Evolutionary conservation across 2,113 vertebrate genomes (phyloP), one percentile per base, ranked within the genome.

Genomic region (Oncorhynchus keta): DNA sequence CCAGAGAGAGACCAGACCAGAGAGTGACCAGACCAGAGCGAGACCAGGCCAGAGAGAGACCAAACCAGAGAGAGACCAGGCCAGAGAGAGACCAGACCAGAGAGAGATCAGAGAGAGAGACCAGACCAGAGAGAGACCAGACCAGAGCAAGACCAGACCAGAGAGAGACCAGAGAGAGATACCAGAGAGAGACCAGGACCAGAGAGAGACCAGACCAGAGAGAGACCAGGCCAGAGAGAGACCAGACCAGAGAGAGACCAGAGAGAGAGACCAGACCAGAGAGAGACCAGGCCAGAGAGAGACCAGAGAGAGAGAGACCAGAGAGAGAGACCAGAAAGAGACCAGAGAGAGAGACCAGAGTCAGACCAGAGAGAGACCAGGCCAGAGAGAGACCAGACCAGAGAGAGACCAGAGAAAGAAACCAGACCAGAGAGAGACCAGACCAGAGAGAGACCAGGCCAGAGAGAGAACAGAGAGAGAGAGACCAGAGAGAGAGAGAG

Each of bases 101-200:
- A 30, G 30, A 30, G 0, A 76, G 48, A 76, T 3, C 30, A 30
- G 30, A 30, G 30, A 30, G 30, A 30, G 0, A 76, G 48, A 76
- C 30, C 30, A 30, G 30, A 30, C 26, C 2, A 28, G 78, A 73
- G 72, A 71, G 79, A 73, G 3, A 26, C n/a, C 9, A 2, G 65
- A 70, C 24, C 24, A 24, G 24, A 24, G 24, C 24, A 24, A 24
- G 24, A 1, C 24, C 24, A 24, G 24, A 1, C 24, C 24, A 24
- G 61, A 79, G 73, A 84, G 74, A 80, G 28, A 0, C 72, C 49
- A 72, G 69, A 73, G 3, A 2, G 68, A 70, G 26, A 28, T 1
- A 24, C 30, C 30, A 30, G 61, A 79, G 70, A 84, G 73, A 80
- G 30, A 30, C 30, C 30, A 24, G 24, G 24, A 24, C 24, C 24